phyloP scores from a whole-genome alignment of 2,113 vertebrate species.

The Nerophis ophidion region DNA sequence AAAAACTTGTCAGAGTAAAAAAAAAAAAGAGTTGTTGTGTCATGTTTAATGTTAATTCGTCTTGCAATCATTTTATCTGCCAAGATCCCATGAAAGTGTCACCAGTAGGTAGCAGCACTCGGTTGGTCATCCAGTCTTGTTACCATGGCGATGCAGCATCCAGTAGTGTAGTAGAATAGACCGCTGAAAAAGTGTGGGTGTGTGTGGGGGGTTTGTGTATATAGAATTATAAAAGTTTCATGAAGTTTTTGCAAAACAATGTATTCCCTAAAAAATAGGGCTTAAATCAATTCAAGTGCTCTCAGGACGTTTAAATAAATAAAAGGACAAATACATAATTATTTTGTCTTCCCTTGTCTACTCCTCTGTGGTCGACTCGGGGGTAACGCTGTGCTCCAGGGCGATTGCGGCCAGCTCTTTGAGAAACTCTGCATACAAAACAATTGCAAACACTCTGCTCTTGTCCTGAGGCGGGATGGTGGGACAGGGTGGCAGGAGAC shows the following conservation, averaged over 20 bases:
- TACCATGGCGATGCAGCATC: no score
- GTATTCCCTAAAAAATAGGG: neutral
- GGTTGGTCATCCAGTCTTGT: no score
- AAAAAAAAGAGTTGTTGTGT: no score
- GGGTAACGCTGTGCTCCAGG: slow-evolving; percentile 59
- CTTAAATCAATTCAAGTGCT: neutral
- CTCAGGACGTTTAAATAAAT: neutral
- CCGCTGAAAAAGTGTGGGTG: no score
- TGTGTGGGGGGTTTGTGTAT: no score
- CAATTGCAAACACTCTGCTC: slow-evolving; percentile 79
- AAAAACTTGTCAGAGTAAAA: no score
- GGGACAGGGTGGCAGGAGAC: slow-evolving; percentile 69
- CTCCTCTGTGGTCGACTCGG: slow-evolving; percentile 21
- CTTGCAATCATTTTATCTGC: neutral
- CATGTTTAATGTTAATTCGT: no score
- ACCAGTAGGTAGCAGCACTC: no score
- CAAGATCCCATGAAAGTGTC: neutral
- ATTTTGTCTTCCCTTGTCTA: neutral
- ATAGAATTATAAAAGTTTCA: neutral
- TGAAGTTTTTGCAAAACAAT: neutral
- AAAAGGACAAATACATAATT: neutral
- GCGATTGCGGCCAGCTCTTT: slow-evolving; percentile 91
- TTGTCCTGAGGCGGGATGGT: slow-evolving; percentile 68
- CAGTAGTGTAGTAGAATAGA: no score
- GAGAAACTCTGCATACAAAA: slow-evolving; percentile 89